phyloP scores from a whole-genome alignment of 2,113 vertebrate genomes.

The Poeciliopsis turrubarensis region DNA sequence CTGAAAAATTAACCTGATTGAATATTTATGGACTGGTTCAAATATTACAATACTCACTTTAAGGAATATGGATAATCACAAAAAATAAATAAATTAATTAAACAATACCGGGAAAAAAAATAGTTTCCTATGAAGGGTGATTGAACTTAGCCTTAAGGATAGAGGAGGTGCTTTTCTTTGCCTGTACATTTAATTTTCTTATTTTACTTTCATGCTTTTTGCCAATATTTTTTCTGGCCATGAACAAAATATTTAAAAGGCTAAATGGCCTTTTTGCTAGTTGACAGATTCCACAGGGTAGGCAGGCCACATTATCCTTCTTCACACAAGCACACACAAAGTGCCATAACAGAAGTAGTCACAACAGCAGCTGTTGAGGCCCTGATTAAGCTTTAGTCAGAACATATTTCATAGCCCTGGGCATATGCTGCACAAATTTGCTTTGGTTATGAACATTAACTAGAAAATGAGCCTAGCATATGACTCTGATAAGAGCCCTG shows the following conservation, averaged over 20 bases:
- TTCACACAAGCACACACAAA: background rate
- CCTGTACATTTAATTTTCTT: background rate
- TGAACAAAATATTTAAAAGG: constrained; percentile 11
- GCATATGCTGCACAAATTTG: constrained; percentile 58
- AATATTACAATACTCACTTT: no score
- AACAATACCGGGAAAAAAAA: no score
- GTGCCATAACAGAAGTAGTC: constrained; percentile 43
- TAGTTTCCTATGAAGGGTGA: no score
- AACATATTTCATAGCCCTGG: constrained; percentile 55
- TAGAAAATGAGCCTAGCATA: constrained; percentile 51
- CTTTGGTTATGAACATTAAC: constrained; percentile 55
- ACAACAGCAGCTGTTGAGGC: constrained; percentile 60
- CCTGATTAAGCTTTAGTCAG: constrained; percentile 61
- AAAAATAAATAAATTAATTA: no score
- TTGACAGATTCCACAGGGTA: constrained; percentile 15
- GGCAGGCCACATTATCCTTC: constrained; percentile 8
- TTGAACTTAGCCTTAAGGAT: no score
- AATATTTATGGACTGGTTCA: background rate
- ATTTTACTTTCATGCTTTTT: background rate
- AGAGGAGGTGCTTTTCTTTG: background rate
- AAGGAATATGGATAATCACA: no score
- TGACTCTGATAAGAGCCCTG: constrained; percentile 46
- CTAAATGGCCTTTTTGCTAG: constrained; percentile 24
- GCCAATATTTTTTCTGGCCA: background rate
- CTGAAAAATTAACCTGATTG: constrained; percentile 34